Conservation (phyloP, 2,113 vertebrate genomes). For the Hippocampus comes region DNA sequence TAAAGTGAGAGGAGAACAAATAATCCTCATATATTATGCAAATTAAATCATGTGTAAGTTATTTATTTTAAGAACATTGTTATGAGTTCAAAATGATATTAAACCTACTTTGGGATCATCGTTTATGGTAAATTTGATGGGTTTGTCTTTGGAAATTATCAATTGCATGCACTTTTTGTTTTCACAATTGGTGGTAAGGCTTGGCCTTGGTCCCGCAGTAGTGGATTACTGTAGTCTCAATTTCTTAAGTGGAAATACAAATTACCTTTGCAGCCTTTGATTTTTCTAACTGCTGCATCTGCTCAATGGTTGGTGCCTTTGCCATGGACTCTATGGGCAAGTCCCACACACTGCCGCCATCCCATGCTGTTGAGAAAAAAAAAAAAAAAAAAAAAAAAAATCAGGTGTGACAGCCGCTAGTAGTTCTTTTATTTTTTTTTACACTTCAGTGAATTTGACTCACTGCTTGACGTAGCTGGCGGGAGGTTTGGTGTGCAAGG, state of each 20-base stretch:
- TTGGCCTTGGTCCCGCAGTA: neutral
- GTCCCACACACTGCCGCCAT: conserved; percentile 97
- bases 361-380: conserved; percentile 80
- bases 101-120: no score
- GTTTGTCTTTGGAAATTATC: no score
- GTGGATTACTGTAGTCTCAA: neutral
- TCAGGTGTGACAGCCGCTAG: neutral
- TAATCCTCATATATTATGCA: no score
- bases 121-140: no score
- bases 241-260: neutral
- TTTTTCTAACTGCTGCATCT: conserved; percentile 96
- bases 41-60: no score
- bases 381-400: neutral
- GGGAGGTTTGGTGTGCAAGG: conserved; percentile 76
- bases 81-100: no score
- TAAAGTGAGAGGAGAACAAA: conserved; percentile 1
- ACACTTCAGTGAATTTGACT: conserved; percentile 19
- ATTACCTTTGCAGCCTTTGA: conserved; percentile 84
- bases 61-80: no score
- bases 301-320: conserved; percentile 88
- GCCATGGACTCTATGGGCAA: conserved; percentile 87
- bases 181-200: no score
- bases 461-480: conserved; percentile 63
- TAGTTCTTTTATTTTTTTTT: neutral
- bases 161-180: no score